These are phyloP conservation scores for Oreochromis aureus DNA, from an alignment of 2,113 vertebrate genomes.

Conservation along the genomic window DNA sequence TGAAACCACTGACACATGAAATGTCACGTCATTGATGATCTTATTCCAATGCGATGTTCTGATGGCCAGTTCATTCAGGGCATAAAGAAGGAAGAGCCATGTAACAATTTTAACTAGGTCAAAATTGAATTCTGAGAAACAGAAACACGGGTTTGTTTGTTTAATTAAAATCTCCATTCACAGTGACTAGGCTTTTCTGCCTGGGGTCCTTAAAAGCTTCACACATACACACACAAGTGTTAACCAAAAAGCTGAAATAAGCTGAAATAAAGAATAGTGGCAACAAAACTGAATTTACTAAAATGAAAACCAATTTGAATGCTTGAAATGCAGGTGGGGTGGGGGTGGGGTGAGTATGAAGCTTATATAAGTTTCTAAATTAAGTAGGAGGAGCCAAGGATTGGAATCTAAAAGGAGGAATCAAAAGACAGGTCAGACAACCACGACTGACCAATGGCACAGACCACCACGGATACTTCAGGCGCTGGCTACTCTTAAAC, in stretches of 20 bases:
- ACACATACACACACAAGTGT: not conserved
- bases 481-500: not conserved
- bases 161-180: not conserved
- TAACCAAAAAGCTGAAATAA: not conserved
- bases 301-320: not conserved
- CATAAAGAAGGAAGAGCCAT: not conserved
- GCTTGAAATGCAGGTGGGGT: not conserved
- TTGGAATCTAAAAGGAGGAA: not conserved
- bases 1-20: not conserved
- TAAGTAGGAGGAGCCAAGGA: not conserved
- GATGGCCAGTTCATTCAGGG: not conserved
- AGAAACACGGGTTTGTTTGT: not conserved
- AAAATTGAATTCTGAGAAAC: not conserved
- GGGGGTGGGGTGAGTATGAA: not conserved
- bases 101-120: not conserved
- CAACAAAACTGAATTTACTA: not conserved
- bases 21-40: not conserved
- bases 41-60: not conserved
- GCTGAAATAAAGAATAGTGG: not conserved
- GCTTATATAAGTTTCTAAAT: not conserved
- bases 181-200: not conserved
- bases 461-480: not conserved
- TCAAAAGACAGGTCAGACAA: not conserved
- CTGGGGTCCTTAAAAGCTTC: not conserved
- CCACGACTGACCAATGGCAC: not conserved